Evolutionary conservation across 2,888 invertebrate genomes (phyloP).

Genomic region (Pseudococcus jackbeardsleyi): DNA sequence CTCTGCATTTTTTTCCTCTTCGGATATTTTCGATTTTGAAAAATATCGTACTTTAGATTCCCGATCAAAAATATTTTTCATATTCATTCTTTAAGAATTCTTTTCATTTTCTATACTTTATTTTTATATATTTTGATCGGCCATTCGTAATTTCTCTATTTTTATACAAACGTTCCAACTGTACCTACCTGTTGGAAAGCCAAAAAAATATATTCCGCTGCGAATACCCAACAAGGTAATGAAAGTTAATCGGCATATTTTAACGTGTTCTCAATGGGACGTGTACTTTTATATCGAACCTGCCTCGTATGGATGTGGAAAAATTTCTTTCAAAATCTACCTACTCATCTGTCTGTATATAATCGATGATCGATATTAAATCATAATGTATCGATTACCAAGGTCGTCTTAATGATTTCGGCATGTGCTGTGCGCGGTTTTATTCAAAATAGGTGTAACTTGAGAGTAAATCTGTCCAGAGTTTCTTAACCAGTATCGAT

Average conservation of each 20-base stretch:
- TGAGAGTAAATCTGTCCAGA: background rate
- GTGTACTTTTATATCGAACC: background rate
- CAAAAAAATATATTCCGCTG: constrained; percentile 5
- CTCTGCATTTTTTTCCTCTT: background rate
- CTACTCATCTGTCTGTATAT: background rate
- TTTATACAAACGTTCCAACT: background rate
- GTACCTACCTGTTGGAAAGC: background rate
- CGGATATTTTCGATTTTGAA: background rate
- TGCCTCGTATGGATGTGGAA: constrained; percentile 34
- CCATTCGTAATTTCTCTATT: background rate
- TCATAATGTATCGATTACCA: constrained; percentile 37
- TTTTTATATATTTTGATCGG: background rate
- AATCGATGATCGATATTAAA: constrained; percentile 14
- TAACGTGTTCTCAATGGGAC: constrained; percentile 32
- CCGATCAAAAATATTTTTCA: background rate
- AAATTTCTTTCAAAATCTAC: constrained; percentile 50
- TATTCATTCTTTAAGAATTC: background rate
- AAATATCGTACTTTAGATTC: background rate
- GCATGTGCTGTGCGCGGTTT: background rate
- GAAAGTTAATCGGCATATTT: constrained; percentile 53
- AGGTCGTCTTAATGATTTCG: background rate
- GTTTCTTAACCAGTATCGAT: background rate
- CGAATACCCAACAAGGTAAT: constrained; percentile 39
- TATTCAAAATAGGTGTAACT: background rate
- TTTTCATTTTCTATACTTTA: background rate